These are phyloP conservation scores for Mungos mungo DNA, from an alignment of 2,113 vertebrate genomes.

Conservation along the genomic window DNA sequence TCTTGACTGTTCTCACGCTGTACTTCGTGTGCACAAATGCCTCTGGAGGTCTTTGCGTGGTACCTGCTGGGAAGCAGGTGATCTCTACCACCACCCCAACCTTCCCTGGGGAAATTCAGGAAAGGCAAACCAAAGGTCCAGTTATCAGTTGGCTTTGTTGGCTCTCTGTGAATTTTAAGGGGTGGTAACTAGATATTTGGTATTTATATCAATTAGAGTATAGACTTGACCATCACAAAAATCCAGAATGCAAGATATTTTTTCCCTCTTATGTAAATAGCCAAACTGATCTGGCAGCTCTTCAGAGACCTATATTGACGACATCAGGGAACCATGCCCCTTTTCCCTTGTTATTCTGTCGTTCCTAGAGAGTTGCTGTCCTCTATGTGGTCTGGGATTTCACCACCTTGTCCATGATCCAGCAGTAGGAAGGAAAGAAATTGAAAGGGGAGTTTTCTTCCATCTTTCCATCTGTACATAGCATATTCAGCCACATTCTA, in stretches of 20 bases:
- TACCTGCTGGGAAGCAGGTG: background rate
- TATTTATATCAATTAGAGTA: background rate
- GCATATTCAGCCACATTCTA: background rate
- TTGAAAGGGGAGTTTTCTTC: background rate
- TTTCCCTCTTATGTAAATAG: background rate
- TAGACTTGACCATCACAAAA: background rate
- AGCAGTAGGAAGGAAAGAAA: background rate
- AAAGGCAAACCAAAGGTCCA: background rate
- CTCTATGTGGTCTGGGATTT: background rate
- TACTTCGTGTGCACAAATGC: background rate
- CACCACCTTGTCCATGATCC: background rate
- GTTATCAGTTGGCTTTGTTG: background rate
- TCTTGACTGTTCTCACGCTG: background rate
- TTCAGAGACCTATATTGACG: background rate
- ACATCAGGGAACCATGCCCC: background rate
- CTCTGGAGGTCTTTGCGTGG: background rate
- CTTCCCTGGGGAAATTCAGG: background rate
- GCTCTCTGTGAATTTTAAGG: background rate
- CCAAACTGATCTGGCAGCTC: background rate
- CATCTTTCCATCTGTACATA: background rate
- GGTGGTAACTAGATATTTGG: background rate
- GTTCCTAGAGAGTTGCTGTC: background rate
- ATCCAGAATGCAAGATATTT: background rate
- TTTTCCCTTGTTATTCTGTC: background rate
- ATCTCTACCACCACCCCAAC: background rate